Evolutionary conservation across 2,797 vertebrate genomes (phyloP), one percentile per base, ranked within the genome.

Genomic region (Manis pentadactyla): DNA sequence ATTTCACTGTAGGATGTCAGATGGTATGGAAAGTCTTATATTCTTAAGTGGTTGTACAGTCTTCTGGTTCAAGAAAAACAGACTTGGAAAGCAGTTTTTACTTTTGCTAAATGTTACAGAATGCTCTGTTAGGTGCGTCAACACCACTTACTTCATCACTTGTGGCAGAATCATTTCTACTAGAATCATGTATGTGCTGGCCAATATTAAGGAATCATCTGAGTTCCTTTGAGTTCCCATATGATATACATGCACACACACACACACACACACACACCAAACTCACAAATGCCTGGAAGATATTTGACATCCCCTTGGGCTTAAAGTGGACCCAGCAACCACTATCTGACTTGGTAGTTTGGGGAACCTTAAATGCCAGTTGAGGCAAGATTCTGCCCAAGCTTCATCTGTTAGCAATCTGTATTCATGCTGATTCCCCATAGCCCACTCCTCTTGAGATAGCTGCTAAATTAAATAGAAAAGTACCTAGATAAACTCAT

Each of bases 401-500:
- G 55, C 19, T 71, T 90, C 46, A 31, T 61, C 59, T 79, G 37
- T 77, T 82, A 95, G 34, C 68, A 71, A 37, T 82, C 46, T 69
- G 27, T 88, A 64, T 78, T 71, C 25, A 73, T 29, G 29, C 51
- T 5, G 21, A 66, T 73, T 87, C 49, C 42, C 51, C 23, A 34
- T 27, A 66, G 51, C 61, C 57, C 23, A 27, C 18, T 78, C 21
- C 63, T 77, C 87, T 57, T 66, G 69, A 93, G 77, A 74, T 42
- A 82, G 57, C 31, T 91, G 46, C 55, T 86, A 89, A 90, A 82
- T 68, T 91, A 96, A 88, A 95, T 49, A 86, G 77, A 74, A 90
- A 86, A 63, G 17, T n/a, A 68, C 55, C 39, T n/a, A 53, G 55
- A 85, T 73, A 95, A 87, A 90, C 46, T 53, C 77, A 12, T 59